Percentiles rank a stretch among this genome's conserved stretches.
phyloP scores from a whole-genome alignment of 2,797 vertebrate species.

The Lithobates pipiens region DNA sequence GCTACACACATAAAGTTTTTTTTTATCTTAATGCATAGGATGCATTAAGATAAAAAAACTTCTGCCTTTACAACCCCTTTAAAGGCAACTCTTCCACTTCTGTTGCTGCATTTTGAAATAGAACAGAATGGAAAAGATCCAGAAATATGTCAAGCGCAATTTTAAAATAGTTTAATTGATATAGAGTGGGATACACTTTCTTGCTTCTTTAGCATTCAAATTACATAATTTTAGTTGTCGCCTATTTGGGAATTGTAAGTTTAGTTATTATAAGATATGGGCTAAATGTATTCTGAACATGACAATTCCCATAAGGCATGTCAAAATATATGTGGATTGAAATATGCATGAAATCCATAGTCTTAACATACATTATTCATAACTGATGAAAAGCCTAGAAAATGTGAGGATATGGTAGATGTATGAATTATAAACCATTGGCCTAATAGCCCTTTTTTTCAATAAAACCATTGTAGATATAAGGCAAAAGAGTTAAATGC shows the following conservation, averaged over 20 bases:
- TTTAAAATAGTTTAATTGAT: neutral
- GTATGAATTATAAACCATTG: neutral
- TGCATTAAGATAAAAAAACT: too few species aligned
- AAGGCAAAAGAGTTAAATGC: too few species aligned
- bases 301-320: neutral
- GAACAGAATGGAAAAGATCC: too few species aligned
- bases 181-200: neutral
- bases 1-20: too few species aligned
- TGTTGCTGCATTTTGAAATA: too few species aligned
- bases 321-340: neutral
- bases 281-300: constrained; percentile 8
- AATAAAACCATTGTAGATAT: neutral
- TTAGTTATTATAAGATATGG: neutral
- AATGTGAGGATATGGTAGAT: neutral
- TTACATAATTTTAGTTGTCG: neutral
- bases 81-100: too few species aligned
- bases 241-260: neutral
- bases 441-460: neutral
- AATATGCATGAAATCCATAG: neutral
- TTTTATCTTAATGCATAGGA: too few species aligned
- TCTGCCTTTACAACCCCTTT: too few species aligned
- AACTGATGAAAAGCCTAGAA: neutral
- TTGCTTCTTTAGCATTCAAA: neutral
- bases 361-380: neutral
- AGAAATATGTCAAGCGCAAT: neutral